Evolutionary conservation across 2,113 vertebrate genomes (phyloP), one percentile per base, ranked within the genome.

Genomic region (Ovibos moschatus): DNA sequence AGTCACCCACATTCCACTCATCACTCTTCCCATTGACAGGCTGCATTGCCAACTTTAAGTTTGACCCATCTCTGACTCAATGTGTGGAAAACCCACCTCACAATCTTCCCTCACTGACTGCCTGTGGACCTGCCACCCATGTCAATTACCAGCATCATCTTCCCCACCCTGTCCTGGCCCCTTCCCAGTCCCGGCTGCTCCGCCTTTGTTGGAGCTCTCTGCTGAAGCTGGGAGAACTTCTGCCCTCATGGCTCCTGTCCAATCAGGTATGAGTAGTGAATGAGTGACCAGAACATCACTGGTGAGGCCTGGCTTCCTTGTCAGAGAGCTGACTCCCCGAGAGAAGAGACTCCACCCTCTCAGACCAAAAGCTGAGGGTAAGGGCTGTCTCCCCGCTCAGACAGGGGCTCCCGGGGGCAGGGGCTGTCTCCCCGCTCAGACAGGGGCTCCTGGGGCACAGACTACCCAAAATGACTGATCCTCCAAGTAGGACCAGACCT

Each of bases 91-190:
- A 33, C 21, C 67, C 51, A 47, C 27, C 5, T 3, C 43, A n/a
- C 12, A 0, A 5, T 17, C 43, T 16, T 43, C 64, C 40, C 25
- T n/a, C 6, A 5, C 23, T 14, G 17, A 7, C n/a, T 3, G 60
- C 43, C 21, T n/a, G 25, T 0, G 3, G 14, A 7, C 3, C 27
- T 1, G 0, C 9, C 33, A 43, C 6, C 64, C 25, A 2, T 7
- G 87, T 12, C 74, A 74, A 3, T 4, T 1, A 45, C 53, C 14
- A 5, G 13, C 21, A 11, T n/a, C 67, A 28, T 6, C 51, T 28
- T 8, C 23, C 60, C 19, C 11, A 8, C 23, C 87, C 23, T 1
- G 0, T 47, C 51, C 84, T 6, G n/a, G 3, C 55, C 23, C 27
- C 16, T 45, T 27, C 16, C 47, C 43, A 74, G 53, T 4, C 33